Percentiles rank a stretch among this genome's conserved stretches.
These are phyloP conservation scores for Misgurnus anguillicaudatus DNA, from an alignment of 2,113 vertebrate genomes.

Conservation along the genomic window DNA sequence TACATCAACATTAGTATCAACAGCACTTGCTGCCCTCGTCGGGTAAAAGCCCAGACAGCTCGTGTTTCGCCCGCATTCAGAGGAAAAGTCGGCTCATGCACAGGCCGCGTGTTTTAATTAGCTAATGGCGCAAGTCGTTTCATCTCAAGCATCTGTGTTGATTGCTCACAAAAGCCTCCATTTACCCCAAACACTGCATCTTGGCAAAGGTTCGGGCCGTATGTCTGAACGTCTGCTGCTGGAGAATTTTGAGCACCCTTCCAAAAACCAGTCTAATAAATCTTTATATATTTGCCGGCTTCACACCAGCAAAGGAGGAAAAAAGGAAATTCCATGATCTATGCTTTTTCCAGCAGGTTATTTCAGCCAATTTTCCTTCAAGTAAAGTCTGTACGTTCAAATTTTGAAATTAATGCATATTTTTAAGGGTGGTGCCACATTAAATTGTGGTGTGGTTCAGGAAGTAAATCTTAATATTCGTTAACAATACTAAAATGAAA, in stretches of 20 bases:
- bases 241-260: conserved; percentile 51
- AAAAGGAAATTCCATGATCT: conserved; percentile 71
- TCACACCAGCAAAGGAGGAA: conserved; percentile 56
- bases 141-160: conserved; percentile 67
- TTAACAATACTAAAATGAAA: not conserved
- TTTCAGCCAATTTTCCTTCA: conserved; percentile 67
- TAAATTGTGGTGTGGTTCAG: not conserved
- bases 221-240: conserved; percentile 53
- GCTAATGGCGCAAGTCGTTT: conserved; percentile 70
- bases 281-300: conserved; percentile 70
- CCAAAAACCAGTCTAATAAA: conserved; percentile 72
- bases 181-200: conserved; percentile 62
- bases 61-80: conserved; percentile 69
- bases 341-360: conserved; percentile 51
- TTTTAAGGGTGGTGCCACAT: not conserved
- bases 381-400: conserved; percentile 57
- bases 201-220: conserved; percentile 47
- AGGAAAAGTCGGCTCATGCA: conserved; percentile 68
- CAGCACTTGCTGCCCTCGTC: conserved; percentile 63
- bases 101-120: conserved; percentile 71
- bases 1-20: conserved; percentile 70
- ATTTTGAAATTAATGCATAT: not conserved
- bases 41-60: conserved; percentile 62
- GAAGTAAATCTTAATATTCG: conserved; percentile 3
- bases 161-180: conserved; percentile 71